A percentile compares a stretch with the other conserved stretches of the same genome.
Evolutionary conservation across 2,113 vertebrate species (phyloP).

Genomic region (Ariopsis seemanni): DNA sequence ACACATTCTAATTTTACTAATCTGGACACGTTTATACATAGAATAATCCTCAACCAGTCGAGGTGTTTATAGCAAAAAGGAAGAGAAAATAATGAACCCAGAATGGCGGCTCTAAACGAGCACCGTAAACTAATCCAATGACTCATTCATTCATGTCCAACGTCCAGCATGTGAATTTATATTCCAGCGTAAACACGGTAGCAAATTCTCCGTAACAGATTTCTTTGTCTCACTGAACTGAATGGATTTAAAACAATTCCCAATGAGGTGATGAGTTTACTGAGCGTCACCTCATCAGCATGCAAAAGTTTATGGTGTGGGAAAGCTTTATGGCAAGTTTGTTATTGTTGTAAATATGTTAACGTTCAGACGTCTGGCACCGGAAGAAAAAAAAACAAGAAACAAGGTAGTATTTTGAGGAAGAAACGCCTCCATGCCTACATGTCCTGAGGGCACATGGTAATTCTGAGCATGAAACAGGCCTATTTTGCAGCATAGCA

Average conservation of each 20-base stretch:
- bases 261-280: background rate
- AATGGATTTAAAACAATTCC: background rate
- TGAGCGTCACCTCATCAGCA: background rate
- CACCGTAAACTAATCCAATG: background rate
- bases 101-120: background rate
- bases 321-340: background rate
- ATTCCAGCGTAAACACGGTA: slow-evolving; percentile 15
- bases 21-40: background rate
- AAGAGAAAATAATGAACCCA: background rate
- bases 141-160: background rate
- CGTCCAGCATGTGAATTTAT: background rate
- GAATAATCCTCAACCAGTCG: background rate
- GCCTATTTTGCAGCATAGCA: slow-evolving; percentile 24
- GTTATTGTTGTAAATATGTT: slow-evolving; percentile 15
- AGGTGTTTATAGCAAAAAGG: background rate
- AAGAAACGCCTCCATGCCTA: background rate
- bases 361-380: slow-evolving; percentile 6
- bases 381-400: background rate
- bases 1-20: background rate
- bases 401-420: slow-evolving; percentile 17
- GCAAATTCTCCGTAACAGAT: background rate
- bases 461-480: slow-evolving; percentile 32
- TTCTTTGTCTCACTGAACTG: no score
- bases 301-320: background rate
- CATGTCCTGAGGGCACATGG: slow-evolving; percentile 2